Evolutionary conservation across 2,113 vertebrate species (phyloP).

Genomic region (Corythornis cristatus): DNA sequence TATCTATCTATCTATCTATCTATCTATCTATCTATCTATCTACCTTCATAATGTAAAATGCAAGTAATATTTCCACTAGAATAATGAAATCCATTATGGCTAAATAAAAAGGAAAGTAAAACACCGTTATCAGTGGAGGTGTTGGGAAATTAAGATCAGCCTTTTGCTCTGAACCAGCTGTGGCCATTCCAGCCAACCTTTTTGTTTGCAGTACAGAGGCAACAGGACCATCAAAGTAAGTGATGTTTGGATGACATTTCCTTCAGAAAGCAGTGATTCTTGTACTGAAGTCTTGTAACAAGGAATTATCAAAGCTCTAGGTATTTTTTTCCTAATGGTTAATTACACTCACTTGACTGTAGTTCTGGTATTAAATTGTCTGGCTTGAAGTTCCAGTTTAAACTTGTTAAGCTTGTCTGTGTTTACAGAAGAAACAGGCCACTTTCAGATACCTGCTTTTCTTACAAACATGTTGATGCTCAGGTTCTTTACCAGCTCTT

Average conservation of each 20-base stretch:
- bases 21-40: neutral
- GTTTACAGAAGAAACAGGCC: neutral
- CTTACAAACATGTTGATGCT: neutral
- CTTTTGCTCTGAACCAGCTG: neutral
- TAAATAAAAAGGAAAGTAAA: neutral
- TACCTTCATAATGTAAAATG: neutral
- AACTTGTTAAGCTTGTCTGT: neutral
- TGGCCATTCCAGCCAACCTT: neutral
- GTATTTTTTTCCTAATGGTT: neutral
- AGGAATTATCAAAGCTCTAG: neutral
- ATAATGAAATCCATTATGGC: neutral
- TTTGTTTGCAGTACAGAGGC: neutral
- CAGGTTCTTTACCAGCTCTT: neutral
- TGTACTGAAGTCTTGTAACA: neutral
- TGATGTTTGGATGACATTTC: neutral
- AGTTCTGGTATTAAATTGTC: neutral
- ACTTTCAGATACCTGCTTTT: neutral
- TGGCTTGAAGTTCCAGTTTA: neutral
- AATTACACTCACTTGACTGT: neutral
- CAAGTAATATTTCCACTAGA: neutral
- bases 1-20: too few relatives aligned
- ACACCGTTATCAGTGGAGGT: fast-evolving
- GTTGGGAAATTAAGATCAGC: neutral
- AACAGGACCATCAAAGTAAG: neutral
- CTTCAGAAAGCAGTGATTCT: neutral